These are phyloP conservation scores for Tetheella fluctuosa DNA, from an alignment of 2,888 invertebrate species.

Conservation along the genomic window DNA sequence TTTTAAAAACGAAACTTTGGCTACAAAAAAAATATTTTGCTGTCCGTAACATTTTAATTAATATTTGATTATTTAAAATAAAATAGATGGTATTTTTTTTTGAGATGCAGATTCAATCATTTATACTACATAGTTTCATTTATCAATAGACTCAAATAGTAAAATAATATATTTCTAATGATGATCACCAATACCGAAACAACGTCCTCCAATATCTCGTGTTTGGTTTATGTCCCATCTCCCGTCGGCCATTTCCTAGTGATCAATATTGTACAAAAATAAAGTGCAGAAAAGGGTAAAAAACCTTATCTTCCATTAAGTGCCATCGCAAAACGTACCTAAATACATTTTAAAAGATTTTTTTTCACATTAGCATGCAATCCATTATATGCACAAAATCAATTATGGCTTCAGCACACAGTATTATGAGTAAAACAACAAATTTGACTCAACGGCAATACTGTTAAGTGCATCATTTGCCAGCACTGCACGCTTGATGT, in stretches of 20 bases:
- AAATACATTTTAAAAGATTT: conserved; percentile 42
- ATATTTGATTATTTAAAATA: not conserved
- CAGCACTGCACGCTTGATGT: conserved; percentile 39
- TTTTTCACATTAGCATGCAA: conserved; percentile 51
- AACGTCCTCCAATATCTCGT: too few relatives aligned
- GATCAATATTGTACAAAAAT: not conserved
- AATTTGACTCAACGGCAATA: conserved; percentile 59
- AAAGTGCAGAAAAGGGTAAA: not conserved
- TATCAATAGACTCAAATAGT: too few relatives aligned
- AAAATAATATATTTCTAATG: too few relatives aligned
- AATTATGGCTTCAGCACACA: conserved; percentile 43
- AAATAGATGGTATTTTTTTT: too few relatives aligned
- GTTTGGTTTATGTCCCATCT: not conserved
- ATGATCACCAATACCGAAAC: too few relatives aligned
- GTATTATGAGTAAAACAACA: conserved; percentile 49
- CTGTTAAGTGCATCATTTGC: conserved; percentile 67
- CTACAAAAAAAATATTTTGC: too few relatives aligned
- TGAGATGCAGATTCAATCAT: too few relatives aligned
- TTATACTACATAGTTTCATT: too few relatives aligned
- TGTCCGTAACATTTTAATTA: not conserved
- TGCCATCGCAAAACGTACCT: conserved; percentile 11
- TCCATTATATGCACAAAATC: conserved; percentile 50
- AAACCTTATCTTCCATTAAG: not conserved
- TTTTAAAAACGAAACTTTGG: not conserved
- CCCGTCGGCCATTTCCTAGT: not conserved